phyloP scores from a whole-genome alignment of 2,888 invertebrate genomes.

The Xylocampa areola region DNA sequence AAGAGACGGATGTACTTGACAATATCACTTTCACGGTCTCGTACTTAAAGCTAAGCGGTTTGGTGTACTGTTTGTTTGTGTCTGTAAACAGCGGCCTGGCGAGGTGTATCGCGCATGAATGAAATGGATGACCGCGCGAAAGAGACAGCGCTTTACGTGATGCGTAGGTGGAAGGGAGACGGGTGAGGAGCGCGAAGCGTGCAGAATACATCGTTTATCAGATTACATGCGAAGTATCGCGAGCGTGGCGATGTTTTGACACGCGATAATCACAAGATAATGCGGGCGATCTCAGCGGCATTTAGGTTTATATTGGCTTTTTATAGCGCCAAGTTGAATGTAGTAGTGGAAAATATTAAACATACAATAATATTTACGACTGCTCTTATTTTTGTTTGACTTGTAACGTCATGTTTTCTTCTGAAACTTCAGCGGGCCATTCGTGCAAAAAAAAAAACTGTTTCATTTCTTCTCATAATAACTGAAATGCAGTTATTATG shows the following conservation, averaged over 20 bases:
- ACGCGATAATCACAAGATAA: slow-evolving; percentile 90
- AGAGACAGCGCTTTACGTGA: slow-evolving; percentile 67
- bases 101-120: slow-evolving; percentile 89
- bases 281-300: slow-evolving; percentile 87
- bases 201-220: slow-evolving; percentile 90
- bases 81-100: slow-evolving; percentile 89
- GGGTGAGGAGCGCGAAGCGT: slow-evolving; percentile 81
- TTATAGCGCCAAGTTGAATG: slow-evolving; percentile 79
- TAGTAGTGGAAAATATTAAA: slow-evolving; percentile 73
- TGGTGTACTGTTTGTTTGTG: slow-evolving; percentile 90
- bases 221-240: slow-evolving; percentile 90
- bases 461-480: too few species aligned
- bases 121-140: slow-evolving; percentile 86
- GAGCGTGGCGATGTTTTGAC: slow-evolving; percentile 90
- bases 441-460: too few species aligned
- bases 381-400: slow-evolving; percentile 70
- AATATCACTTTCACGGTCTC: slow-evolving; percentile 90
- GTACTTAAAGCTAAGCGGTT: slow-evolving; percentile 90
- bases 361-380: slow-evolving; percentile 72
- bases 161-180: slow-evolving; percentile 69
- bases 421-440: slow-evolving; percentile 53
- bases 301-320: slow-evolving; percentile 89
- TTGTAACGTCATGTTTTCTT: slow-evolving; percentile 63
- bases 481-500: too few species aligned
- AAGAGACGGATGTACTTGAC: slow-evolving; percentile 85